phyloP scores from a whole-genome alignment of 2,888 invertebrate species.

The Pachydiplax longipennis region DNA sequence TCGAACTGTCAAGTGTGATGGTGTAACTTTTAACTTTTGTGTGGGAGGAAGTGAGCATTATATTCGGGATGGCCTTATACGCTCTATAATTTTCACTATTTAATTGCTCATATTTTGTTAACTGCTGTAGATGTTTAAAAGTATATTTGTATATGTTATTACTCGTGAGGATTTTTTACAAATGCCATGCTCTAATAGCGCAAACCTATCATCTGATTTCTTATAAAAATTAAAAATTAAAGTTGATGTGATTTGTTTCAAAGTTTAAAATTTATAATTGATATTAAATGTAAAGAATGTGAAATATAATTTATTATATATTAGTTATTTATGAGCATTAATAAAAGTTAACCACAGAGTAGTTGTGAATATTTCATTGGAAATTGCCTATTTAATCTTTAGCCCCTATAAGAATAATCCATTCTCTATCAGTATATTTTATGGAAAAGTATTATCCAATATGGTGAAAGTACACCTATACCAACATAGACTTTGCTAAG shows the following conservation, averaged over 20 bases:
- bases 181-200: neutral
- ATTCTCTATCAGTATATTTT: no score
- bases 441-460: no score
- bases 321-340: conserved; percentile 31
- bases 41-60: conserved; percentile 75
- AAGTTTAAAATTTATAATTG: neutral
- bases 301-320: conserved; percentile 34
- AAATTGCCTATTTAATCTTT: no score
- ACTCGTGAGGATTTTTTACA: neutral
- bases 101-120: neutral
- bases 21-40: conserved; percentile 78
- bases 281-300: neutral
- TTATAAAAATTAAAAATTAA: neutral
- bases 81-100: conserved; percentile 73
- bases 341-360: neutral
- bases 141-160: neutral
- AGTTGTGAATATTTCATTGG: neutral
- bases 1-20: conserved; percentile 71
- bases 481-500: no score
- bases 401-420: no score
- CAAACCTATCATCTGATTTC: neutral
- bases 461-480: no score
- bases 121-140: no score
- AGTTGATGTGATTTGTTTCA: conserved; percentile 17
- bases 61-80: conserved; percentile 77